Base-by-base conservation (phyloP, 2,113 vertebrate species). In the Bombycilla garrulus region DNA sequence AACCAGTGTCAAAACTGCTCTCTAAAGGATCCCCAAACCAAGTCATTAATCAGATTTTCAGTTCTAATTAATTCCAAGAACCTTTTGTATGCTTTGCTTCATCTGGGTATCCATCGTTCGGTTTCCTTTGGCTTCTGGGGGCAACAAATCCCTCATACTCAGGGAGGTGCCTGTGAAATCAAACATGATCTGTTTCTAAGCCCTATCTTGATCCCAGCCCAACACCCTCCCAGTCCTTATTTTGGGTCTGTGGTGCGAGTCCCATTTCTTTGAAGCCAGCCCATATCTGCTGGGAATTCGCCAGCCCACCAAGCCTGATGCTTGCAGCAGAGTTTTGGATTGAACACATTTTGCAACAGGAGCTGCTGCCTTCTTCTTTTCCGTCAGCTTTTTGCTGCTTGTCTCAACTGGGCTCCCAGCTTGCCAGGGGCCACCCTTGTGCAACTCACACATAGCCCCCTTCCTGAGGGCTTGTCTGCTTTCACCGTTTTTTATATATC, bases 21-120 rank as follows among this genome's bases (percentile, higher is more conserved):
- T 90, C 91, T 84, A 61, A 96, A 95, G 86, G 48, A 86, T 91
- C 48, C 24, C 25, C 60, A 90, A 81, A 86, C 72, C 28, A 74
- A 94, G 56, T 67, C 64, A 86, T 92, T 95, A 92, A 89, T 92
- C 86, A 67, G 77, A 81, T 90, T 95, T 95, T 88, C 70, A 90
- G 47, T 93, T 95, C 87, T 93, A 88, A 95, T 93, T 93, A 93
- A 92, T 94, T 94, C 82, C 58, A 47, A 92, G 85, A 91, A 85
- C 79, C 35, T 96, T 93, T 87, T 73, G 26, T 73, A 38, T 92
- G 57, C 33, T 89, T 79, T 90, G 26, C n/a, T 83, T 88, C 84
- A 58, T 74, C 42, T 94, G 81, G 38, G 78, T 93, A 90, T 94
- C 70, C 24, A 54, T 15, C 0, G 0, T 73, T 90, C 35, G 31